Conservation (phyloP, 2,113 vertebrate species). For the Scomber japonicus region DNA sequence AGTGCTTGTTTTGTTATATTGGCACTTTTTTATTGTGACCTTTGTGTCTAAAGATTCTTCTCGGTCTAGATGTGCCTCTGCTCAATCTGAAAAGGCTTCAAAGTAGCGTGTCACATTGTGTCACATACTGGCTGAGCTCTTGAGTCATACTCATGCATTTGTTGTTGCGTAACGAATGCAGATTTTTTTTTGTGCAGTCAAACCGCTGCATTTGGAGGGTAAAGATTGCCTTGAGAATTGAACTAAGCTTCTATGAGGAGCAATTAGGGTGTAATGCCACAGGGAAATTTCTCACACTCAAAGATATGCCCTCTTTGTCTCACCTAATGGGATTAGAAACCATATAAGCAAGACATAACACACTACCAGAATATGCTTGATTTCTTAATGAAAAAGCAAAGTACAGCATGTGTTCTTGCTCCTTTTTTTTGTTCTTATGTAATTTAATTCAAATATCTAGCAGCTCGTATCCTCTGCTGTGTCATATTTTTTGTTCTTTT, state of each 20-base stretch:
- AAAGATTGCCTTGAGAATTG: slow-evolving; percentile 12
- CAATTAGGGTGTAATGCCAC: neutral
- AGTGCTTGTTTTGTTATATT: slow-evolving; percentile 16
- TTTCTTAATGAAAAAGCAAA: neutral
- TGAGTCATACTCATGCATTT: slow-evolving; percentile 1
- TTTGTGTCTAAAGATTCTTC: slow-evolving; percentile 1
- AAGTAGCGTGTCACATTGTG: slow-evolving; percentile 14
- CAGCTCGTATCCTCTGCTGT: slow-evolving; percentile 2
- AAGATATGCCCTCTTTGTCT: slow-evolving; percentile 2
- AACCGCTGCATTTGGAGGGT: slow-evolving; percentile 12
- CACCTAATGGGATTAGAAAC: slow-evolving; percentile 1
- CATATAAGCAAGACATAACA: neutral
- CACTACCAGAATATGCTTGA: neutral
- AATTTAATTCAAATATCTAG: slow-evolving; percentile 5
- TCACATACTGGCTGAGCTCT: slow-evolving; percentile 17
- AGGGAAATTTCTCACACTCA: slow-evolving; percentile 1
- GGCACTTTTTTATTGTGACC: slow-evolving; percentile 3
- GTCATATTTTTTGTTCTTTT: slow-evolving; percentile 3
- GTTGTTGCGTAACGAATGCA: slow-evolving; percentile 10
- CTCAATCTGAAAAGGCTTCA: slow-evolving; percentile 20
- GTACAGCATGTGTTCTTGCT: neutral
- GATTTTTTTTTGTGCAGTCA: slow-evolving; percentile 13
- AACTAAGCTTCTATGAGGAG: slow-evolving; percentile 2
- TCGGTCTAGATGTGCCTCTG: slow-evolving; percentile 10
- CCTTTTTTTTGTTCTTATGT: slow-evolving; percentile 1